Percentiles rank a stretch among this genome's conserved stretches.
phyloP scores from a whole-genome alignment of 2,888 invertebrate genomes.

The Drosophila rellima region DNA sequence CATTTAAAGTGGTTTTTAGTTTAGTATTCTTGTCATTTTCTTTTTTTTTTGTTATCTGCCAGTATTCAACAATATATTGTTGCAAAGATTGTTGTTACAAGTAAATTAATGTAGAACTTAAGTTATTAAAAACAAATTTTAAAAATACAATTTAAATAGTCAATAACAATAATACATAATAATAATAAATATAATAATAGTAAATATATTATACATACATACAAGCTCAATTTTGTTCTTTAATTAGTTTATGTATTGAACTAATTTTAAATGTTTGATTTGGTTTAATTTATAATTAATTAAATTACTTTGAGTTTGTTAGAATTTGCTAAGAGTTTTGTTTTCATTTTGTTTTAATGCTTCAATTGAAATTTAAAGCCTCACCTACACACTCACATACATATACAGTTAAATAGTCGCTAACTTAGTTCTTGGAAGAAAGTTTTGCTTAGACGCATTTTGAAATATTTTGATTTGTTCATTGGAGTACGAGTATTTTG shows the following conservation, averaged over 20 bases:
- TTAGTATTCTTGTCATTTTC: constrained; percentile 15
- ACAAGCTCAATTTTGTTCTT: constrained; percentile 67
- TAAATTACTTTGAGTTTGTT: constrained; percentile 71
- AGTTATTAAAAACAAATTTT: constrained; percentile 59
- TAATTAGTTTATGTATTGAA: constrained; percentile 42
- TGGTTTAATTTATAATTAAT: constrained; percentile 69
- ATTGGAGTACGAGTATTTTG: constrained; percentile 37
- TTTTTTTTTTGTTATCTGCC: constrained; percentile 18
- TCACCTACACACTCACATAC: constrained; percentile 70
- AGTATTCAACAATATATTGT: constrained; percentile 25
- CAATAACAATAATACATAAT: constrained; percentile 57
- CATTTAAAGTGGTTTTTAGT: constrained; percentile 35
- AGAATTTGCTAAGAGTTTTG: constrained; percentile 74
- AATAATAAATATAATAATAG: constrained; percentile 60
- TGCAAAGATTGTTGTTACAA: constrained; percentile 18
- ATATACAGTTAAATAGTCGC: constrained; percentile 71
- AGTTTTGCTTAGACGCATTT: constrained; percentile 54
- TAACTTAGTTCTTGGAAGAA: constrained; percentile 77
- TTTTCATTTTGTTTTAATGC: constrained; percentile 54
- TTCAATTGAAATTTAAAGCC: constrained; percentile 62
- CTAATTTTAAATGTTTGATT: constrained; percentile 77
- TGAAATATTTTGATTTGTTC: constrained; percentile 70
- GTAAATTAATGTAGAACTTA: constrained; percentile 54
- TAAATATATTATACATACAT: constrained; percentile 76
- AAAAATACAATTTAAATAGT: constrained; percentile 57